phyloP scores from a whole-genome alignment of 2,797 vertebrate genomes.

The Synaphobranchus kaupii region DNA sequence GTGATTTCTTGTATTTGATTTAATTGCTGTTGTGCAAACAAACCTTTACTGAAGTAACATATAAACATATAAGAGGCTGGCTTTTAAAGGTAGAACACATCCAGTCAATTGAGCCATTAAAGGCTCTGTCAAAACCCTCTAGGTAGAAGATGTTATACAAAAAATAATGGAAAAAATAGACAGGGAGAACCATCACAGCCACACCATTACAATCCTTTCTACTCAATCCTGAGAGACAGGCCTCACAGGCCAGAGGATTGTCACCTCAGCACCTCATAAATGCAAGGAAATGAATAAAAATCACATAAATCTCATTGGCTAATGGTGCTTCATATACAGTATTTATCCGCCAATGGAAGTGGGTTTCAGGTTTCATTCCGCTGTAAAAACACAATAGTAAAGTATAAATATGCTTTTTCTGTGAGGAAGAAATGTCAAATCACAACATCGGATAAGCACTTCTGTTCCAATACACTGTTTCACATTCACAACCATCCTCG shows the following conservation, averaged over 20 bases:
- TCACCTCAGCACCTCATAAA: not conserved
- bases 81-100: not conserved
- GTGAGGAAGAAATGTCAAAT: not conserved
- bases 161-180: not conserved
- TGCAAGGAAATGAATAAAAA: not conserved
- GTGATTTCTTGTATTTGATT: not conserved
- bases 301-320: not conserved
- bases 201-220: not conserved
- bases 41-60: not conserved
- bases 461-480: constrained; percentile 9
- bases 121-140: not conserved
- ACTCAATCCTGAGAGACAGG: not conserved
- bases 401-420: not conserved
- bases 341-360: not conserved
- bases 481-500: not conserved
- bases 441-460: not conserved
- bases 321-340: not conserved
- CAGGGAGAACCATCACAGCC: not conserved
- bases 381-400: not conserved
- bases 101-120: not conserved
- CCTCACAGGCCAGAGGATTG: not conserved
- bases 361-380: not conserved
- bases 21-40: not conserved
- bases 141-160: not conserved
- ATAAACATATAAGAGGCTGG: not conserved